Conservation (phyloP, 2,797 vertebrate species). For the Schizopygopsis malacanthus region DNA sequence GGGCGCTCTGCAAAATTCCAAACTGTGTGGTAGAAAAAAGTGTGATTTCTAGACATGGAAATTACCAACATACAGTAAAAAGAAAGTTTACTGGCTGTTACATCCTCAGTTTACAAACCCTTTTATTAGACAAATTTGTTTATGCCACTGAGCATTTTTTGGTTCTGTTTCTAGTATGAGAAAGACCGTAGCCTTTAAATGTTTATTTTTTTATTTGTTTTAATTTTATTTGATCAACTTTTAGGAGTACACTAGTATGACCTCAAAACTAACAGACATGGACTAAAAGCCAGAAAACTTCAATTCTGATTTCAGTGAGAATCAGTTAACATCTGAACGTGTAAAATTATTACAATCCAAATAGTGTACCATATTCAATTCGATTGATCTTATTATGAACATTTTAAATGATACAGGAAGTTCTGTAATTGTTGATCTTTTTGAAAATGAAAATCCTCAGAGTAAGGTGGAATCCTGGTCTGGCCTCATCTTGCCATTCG, state of each 20-base stretch:
- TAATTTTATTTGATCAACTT: not conserved
- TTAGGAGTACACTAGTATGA: not conserved
- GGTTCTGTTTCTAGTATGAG: not conserved
- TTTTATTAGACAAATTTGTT: not conserved
- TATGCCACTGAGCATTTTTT: not conserved
- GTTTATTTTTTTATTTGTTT: not conserved
- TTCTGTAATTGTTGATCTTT: not conserved
- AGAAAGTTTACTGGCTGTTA: not conserved
- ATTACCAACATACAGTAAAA: not conserved
- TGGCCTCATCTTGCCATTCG: conserved; percentile 88
- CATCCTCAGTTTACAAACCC: not conserved
- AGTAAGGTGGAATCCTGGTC: conserved; percentile 97
- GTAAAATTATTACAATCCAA: not conserved
- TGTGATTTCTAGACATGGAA: not conserved
- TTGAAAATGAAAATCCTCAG: conserved; percentile 69
- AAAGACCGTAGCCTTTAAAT: not conserved
- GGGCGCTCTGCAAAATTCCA: not conserved
- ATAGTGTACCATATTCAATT: not conserved
- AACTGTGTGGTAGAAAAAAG: not conserved
- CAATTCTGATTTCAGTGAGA: not conserved
- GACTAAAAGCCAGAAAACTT: not conserved
- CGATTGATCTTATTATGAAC: not conserved
- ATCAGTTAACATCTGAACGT: not conserved
- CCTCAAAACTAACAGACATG: not conserved
- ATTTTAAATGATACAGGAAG: not conserved